phyloP scores from a whole-genome alignment of 2,797 vertebrate genomes.

The Miichthys miiuy region DNA sequence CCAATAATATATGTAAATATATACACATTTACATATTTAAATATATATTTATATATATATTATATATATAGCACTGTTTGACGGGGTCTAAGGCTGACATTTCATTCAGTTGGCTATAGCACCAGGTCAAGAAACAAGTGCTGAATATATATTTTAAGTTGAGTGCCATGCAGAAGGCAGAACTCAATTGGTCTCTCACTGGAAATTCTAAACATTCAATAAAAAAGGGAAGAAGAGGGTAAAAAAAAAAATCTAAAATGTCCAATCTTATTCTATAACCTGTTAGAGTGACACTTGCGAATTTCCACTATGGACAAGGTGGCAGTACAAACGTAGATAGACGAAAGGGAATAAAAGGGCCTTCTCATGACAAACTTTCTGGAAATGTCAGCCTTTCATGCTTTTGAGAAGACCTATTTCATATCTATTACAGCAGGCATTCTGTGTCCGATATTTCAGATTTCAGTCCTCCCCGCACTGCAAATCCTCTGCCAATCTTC shows the following conservation, averaged over 20 bases:
- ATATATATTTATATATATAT: background rate
- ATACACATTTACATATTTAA: background rate
- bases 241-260: constrained; percentile 77
- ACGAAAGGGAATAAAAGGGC: constrained; percentile 87
- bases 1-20: constrained; percentile 2
- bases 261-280: constrained; percentile 83
- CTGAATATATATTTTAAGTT: constrained; percentile 64
- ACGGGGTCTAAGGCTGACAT: background rate
- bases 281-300: constrained; percentile 87
- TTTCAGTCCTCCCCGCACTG: constrained; percentile 86
- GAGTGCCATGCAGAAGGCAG: constrained; percentile 72
- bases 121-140: constrained; percentile 71
- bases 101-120: constrained; percentile 41
- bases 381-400: constrained; percentile 91
- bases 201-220: constrained; percentile 78
- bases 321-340: constrained; percentile 88
- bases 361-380: constrained; percentile 89
- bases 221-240: constrained; percentile 57
- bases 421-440: constrained; percentile 92
- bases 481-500: constrained; percentile 93
- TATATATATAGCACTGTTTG: background rate
- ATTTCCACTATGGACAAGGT: constrained; percentile 87
- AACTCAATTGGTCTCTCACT: constrained; percentile 78
- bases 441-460: constrained; percentile 89
- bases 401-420: constrained; percentile 90